Percentiles rank a stretch among this genome's conserved stretches.
Conservation (phyloP, 2,888 invertebrate species). For the Nymphalis c-album region DNA sequence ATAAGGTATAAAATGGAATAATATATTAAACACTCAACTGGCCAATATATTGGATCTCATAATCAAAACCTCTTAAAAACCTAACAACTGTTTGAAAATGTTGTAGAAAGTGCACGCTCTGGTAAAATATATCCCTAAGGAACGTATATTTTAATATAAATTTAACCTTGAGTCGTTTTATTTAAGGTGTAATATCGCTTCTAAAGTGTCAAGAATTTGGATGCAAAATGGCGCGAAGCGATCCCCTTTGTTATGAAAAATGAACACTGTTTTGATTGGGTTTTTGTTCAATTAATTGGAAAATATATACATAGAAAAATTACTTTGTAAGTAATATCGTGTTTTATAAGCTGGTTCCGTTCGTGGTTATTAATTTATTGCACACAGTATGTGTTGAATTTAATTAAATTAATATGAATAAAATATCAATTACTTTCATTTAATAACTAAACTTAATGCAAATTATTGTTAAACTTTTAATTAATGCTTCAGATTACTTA, state of each 20-base stretch:
- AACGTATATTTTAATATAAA: not conserved
- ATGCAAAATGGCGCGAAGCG: conserved; percentile 11
- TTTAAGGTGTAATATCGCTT: conserved; percentile 28
- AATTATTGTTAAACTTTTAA: too few relatives aligned
- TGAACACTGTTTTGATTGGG: conserved; percentile 60
- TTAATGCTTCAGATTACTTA: too few relatives aligned
- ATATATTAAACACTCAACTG: not conserved
- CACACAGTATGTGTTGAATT: not conserved
- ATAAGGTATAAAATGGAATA: conserved; percentile 3
- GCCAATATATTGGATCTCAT: conserved; percentile 14
- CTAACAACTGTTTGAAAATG: conserved; percentile 13
- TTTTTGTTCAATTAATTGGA: conserved; percentile 57
- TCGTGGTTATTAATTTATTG: conserved; percentile 6
- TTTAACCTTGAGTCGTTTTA: not conserved
- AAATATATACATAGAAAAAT: conserved; percentile 42
- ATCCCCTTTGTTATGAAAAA: conserved; percentile 55
- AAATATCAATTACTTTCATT: not conserved
- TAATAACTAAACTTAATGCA: too few relatives aligned
- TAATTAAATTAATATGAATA: not conserved
- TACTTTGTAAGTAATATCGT: conserved; percentile 12
- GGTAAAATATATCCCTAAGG: not conserved
- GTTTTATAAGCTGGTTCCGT: not conserved
- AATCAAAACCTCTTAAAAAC: conserved; percentile 23
- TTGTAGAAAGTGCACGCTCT: conserved; percentile 5
- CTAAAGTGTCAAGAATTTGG: not conserved